Evolutionary conservation across 2,888 invertebrate species (phyloP).

Genomic region (Clusia tigrina): DNA sequence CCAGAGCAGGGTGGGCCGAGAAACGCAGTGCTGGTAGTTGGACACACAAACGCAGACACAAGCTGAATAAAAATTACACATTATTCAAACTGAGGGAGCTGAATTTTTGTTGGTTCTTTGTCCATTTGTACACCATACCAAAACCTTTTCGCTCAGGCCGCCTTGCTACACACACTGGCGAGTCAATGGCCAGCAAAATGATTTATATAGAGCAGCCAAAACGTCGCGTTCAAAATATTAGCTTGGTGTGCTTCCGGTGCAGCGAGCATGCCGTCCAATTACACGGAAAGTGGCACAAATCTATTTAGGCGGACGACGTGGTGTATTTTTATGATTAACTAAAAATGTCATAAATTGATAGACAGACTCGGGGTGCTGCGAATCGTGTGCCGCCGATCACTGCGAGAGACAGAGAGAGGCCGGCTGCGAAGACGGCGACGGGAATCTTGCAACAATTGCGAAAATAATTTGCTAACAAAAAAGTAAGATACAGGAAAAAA

Average conservation of each 20-base stretch:
- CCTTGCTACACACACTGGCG: no score
- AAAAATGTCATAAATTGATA: slow-evolving; percentile 25
- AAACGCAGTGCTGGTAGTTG: no score
- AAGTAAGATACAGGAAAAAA: not conserved
- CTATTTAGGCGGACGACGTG: slow-evolving; percentile 21
- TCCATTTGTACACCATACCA: no score
- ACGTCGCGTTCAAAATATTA: no score
- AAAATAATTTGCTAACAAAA: not conserved
- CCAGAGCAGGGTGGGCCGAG: no score
- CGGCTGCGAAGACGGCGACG: slow-evolving; percentile 8
- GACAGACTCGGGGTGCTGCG: not conserved
- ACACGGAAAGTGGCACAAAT: slow-evolving; percentile 30
- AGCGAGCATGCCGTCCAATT: slow-evolving; percentile 9
- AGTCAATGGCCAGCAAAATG: no score
- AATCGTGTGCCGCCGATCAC: not conserved
- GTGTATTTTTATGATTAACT: not conserved
- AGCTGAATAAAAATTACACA: no score
- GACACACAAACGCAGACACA: no score
- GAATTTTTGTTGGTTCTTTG: no score
- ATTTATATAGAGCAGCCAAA: no score
- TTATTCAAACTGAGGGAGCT: no score
- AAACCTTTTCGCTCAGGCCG: no score
- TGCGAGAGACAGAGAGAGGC: not conserved
- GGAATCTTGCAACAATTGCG: not conserved
- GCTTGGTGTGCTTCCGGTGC: slow-evolving; percentile 20